Evolutionary conservation across 2,113 vertebrate species (phyloP), one percentile per base, ranked within the genome.

Genomic region (Hippocampus barbouri): DNA sequence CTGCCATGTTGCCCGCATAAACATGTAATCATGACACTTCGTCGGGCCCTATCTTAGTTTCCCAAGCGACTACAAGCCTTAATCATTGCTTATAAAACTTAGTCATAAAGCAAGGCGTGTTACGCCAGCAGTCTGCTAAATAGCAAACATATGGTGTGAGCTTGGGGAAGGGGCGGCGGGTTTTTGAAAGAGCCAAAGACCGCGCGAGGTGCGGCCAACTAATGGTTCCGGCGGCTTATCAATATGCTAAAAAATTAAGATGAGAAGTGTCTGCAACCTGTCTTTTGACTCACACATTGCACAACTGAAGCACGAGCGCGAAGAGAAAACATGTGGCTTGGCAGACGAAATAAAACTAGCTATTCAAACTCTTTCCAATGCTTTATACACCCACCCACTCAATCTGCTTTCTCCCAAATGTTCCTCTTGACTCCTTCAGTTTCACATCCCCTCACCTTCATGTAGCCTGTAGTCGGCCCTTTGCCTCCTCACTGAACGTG

Each of bases 51-150:
- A 83, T 88, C 68, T 78, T 30, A 38, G 70, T 79, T 83, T 89
- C 77, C 73, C 86, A 54, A 30, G 74, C 86, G 88, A 89, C 87
- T 90, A 82, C 86, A 89, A 73, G 62, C 82, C 87, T 91, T 90
- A 85, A 87, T 90, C 80, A 83, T 79, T 85, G 71, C 84, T 84
- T 86, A 86, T 89, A 85, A 90, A 89, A 76, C 76, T 86, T 85
- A 90, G 84, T 91, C 90, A 91, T 91, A 88, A 90, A 90, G 86
- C 70, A 72, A 86, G 79, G 85, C 69, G 76, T 87, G 86, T 88
- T 87, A 74, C 20, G 82, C 77, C 81, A 80, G 65, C 74, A 79
- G 67, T 61, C 77, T 69, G 77, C 86, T 84, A 86, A 87, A 91
- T 85, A 79, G 85, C 82, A 86, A 89, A 86, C 91, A 86, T 82